Evolutionary conservation across 2,797 vertebrate genomes (phyloP), one percentile per base, ranked within the genome.

Genomic region (Aselliscus stoliczkanus): DNA sequence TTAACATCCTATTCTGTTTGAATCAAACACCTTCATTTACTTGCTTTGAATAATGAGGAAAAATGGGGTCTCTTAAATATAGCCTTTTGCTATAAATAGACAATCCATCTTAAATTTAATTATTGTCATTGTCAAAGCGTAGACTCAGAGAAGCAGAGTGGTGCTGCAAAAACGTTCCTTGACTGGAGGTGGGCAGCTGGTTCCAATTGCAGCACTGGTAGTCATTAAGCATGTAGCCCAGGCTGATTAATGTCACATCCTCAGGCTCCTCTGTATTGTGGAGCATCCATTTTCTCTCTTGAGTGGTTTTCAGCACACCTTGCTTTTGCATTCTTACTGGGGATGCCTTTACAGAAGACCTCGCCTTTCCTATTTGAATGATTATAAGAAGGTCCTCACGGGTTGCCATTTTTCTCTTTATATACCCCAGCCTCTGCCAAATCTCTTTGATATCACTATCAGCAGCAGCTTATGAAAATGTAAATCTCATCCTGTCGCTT

Each of bases 21-120:
- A 94, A 70, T 96, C 92, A 92, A 96, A 92, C 90, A 96, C 84
- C 76, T 97, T 84, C 37, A 14, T 60, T 94, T 80, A 92, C 77
- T 95, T 96, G 77, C 50, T 12, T 90, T 52, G 52, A 79, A 92
- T 97, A 96, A 95, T 95, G 69, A 96, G 97, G 29, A 96, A 96
- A 97, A 97, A 92, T 92, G 77, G 77, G 50, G 13, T 92, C 92
- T 94, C 62, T 96, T 95, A 95, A 96, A 94, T 93, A 85, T 23
- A 96, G 77, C 58, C 44, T n/a, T 92, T 92, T 82, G 47, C 95
- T 96, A 88, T 83, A 96, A 97, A 94, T 94, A 95, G 96, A 81
- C 25, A 82, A 92, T 91, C 92, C 84, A 88, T 96, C 84, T 96
- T 94, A 92, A 96, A 94, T 94, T 92, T 92, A 96, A 90, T 95